These are phyloP conservation scores for Diabrotica balteata DNA, from an alignment of 2,888 invertebrate genomes.

Conservation along the genomic window DNA sequence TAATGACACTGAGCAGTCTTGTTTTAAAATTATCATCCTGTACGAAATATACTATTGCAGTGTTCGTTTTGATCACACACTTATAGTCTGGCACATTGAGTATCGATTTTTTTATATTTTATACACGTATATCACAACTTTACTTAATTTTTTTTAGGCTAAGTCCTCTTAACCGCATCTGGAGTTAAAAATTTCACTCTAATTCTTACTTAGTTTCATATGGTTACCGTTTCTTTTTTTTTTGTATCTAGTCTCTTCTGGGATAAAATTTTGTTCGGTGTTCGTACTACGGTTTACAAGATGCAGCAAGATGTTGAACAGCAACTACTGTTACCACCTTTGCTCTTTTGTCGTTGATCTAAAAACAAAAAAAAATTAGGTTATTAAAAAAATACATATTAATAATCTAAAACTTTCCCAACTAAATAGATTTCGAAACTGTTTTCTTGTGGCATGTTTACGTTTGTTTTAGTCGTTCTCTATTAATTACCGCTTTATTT, in stretches of 20 bases:
- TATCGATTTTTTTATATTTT: slow-evolving; percentile 53
- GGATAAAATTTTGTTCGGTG: slow-evolving; percentile 37
- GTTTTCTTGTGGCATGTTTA: too few relatives aligned
- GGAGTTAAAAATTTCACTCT: slow-evolving; percentile 40
- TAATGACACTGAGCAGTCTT: too few relatives aligned
- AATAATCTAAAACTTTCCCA: too few relatives aligned
- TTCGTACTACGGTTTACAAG: slow-evolving; percentile 70
- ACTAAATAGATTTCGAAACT: too few relatives aligned
- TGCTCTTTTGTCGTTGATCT: slow-evolving; percentile 96
- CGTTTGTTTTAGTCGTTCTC: too few relatives aligned
- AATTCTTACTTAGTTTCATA: slow-evolving; percentile 23
- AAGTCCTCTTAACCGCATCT: slow-evolving; percentile 41
- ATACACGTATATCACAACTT: slow-evolving; percentile 63
- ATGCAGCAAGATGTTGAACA: slow-evolving; percentile 93
- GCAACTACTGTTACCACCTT: slow-evolving; percentile 94
- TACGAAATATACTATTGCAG: slow-evolving; percentile 47
- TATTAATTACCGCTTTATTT: too few relatives aligned
- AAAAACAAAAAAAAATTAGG: slow-evolving; percentile 60
- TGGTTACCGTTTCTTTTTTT: slow-evolving; percentile 24
- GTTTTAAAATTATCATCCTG: slow-evolving; percentile 29
- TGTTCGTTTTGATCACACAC: slow-evolving; percentile 50
- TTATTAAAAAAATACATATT: too few relatives aligned
- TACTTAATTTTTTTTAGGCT: slow-evolving; percentile 55
- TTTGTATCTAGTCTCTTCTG: slow-evolving; percentile 39
- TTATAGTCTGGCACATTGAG: slow-evolving; percentile 59